These are phyloP conservation scores for Nematostella vectensis DNA, from an alignment of 92 coral and sea anemone species.

Conservation along the genomic window DNA sequence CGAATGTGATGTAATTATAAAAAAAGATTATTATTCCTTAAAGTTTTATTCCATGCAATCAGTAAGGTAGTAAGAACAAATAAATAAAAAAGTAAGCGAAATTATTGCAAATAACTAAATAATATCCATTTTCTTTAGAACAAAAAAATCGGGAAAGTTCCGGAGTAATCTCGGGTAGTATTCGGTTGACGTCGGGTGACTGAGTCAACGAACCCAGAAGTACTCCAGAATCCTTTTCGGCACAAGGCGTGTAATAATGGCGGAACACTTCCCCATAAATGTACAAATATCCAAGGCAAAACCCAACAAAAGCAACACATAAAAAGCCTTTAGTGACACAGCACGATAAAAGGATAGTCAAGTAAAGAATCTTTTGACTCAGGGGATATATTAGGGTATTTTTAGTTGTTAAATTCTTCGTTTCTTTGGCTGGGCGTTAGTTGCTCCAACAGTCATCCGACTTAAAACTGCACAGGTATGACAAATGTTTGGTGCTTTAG, in stretches of 20 bases:
- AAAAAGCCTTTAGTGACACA: not conserved
- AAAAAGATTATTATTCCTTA: no score
- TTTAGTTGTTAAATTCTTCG: constrained; percentile 1
- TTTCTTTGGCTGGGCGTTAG: constrained; percentile 20
- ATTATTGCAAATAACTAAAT: no score
- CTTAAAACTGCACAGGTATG: constrained; percentile 24
- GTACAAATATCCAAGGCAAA: constrained; percentile 14
- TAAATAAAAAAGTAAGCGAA: no score
- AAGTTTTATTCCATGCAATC: no score
- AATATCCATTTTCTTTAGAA: no score
- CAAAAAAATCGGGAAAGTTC: no score
- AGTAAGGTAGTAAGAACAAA: no score
- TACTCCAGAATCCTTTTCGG: constrained; percentile 31
- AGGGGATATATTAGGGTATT: no score
- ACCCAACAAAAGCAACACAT: constrained; percentile 7
- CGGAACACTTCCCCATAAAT: constrained; percentile 30
- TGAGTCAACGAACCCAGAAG: no score
- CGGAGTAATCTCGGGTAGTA: no score
- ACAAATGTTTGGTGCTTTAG: not conserved
- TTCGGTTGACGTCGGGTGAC: no score
- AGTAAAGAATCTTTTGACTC: not conserved
- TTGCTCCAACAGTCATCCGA: constrained; percentile 7
- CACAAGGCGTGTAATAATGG: constrained; percentile 40
- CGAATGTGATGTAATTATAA: no score
- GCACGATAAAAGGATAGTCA: not conserved